phyloP scores from a whole-genome alignment of 2,888 invertebrate species.

The Ophioninae sp. region DNA sequence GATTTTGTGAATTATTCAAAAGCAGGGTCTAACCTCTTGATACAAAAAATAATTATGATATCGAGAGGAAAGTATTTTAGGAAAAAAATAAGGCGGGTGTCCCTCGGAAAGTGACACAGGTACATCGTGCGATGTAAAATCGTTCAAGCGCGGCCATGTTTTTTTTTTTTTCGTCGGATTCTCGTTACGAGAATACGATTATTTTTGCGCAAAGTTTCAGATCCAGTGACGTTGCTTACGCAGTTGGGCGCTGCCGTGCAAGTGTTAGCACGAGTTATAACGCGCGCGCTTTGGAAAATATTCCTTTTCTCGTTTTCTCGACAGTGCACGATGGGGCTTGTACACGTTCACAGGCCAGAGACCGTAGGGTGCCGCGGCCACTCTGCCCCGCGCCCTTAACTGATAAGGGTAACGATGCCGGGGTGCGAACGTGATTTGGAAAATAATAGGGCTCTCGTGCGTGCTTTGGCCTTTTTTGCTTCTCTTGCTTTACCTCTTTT shows the following conservation, averaged over 20 bases:
- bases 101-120: background rate
- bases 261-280: conserved; percentile 57
- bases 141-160: background rate
- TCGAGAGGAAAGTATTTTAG: background rate
- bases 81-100: background rate
- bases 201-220: background rate
- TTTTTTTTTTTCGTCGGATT: background rate
- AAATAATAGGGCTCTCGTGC: conserved; percentile 62
- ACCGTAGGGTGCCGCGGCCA: background rate
- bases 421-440: conserved; percentile 65
- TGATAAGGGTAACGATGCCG: conserved; percentile 67
- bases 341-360: background rate
- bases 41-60: no score
- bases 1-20: no score
- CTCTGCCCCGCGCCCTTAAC: conserved; percentile 41
- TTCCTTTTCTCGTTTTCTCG: conserved; percentile 16
- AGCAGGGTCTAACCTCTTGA: no score
- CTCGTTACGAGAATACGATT: background rate
- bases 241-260: background rate
- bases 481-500: conserved; percentile 51
- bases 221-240: background rate
- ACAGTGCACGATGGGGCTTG: background rate
- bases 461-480: conserved; percentile 14
- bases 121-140: background rate
- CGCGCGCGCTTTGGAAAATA: conserved; percentile 56